Base-by-base conservation (phyloP, 2,113 vertebrate genomes). In the Columbina picui region DNA sequence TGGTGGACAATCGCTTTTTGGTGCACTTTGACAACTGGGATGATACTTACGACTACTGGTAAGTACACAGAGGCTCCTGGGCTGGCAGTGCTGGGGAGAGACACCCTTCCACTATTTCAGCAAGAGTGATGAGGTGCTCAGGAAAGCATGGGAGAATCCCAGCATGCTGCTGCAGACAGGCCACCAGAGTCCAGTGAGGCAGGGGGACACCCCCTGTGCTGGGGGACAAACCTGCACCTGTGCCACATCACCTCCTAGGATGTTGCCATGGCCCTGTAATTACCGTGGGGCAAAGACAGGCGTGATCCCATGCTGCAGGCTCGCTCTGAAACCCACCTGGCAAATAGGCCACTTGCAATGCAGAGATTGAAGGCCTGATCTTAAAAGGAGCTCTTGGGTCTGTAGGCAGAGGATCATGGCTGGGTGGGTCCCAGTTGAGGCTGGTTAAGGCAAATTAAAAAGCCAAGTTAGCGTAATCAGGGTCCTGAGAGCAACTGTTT, bases 21-120 rank as follows among this genome's bases (percentile, higher is more conserved):
- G 99, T 99, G 97, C 99, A 99, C 97, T 99, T 99, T 94, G 99
- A 99, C 97, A 99, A 99, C 98, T 99, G 99, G 99, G 99, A 99
- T 43, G 99, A 99, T 95, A 99, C 99, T 12, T 99, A 99, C 0
- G 99, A 99, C 97, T 99, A 99, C 98, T 99, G 99, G 99, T 99
- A 97, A 95, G 98, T 71, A 86, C 76, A 38, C 13, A 55, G 55
- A 16, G 41, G 45, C 36, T 83, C 17, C 39, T 59, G 50, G 18
- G 7, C 10, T 34, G 11, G 53, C 45, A 45, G 10, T 55, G 55
- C 18, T 68, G 60, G 32, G 47, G 9, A 68, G 9, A 68, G 30
- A 29, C 8, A n/a, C 10, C 2, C 5, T 85, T 45, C 30, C 29
- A 27, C 36, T 49, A 39, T 52, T 80, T 74, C 69, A 77, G 68